Evolutionary conservation across 2,797 vertebrate genomes (phyloP).

Genomic region (Gallinago solitaria): DNA sequence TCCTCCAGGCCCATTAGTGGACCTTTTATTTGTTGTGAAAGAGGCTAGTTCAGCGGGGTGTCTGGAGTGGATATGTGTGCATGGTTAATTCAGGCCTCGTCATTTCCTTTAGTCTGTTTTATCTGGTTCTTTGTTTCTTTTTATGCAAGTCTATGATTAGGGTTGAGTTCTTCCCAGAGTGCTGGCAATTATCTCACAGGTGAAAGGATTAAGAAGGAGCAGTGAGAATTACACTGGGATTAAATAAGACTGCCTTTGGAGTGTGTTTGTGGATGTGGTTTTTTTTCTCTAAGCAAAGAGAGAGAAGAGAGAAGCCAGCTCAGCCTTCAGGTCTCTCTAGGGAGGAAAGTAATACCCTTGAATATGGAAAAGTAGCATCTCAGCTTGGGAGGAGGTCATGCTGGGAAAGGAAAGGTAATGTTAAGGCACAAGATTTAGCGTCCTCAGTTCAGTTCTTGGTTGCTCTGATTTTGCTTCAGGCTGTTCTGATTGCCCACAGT

Average conservation of each 20-base stretch:
- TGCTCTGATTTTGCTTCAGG: constrained; percentile 25
- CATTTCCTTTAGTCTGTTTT: constrained; percentile 56
- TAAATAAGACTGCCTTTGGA: constrained; percentile 64
- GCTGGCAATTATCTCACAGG: constrained; percentile 77
- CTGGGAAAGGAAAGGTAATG: constrained; percentile 25
- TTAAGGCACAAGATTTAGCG: not conserved
- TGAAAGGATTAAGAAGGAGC: constrained; percentile 76
- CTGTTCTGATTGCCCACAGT: constrained; percentile 9
- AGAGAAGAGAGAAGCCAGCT: constrained; percentile 26
- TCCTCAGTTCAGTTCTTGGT: not conserved
- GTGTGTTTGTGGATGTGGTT: not conserved
- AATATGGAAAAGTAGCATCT: constrained; percentile 36
- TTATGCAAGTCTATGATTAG: constrained; percentile 73
- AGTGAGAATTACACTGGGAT: constrained; percentile 68
- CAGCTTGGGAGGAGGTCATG: constrained; percentile 16
- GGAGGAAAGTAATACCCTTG: constrained; percentile 47
- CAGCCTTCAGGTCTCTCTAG: constrained; percentile 59
- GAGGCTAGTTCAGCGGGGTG: not conserved
- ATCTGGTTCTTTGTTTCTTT: constrained; percentile 72
- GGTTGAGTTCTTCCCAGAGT: constrained; percentile 70
- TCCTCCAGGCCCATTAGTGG: not conserved
- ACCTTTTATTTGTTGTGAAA: constrained; percentile 25
- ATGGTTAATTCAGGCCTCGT: constrained; percentile 60
- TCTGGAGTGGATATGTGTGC: constrained; percentile 32
- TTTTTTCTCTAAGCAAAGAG: constrained; percentile 2